A percentile compares a stretch with the other conserved stretches of the same genome.
These are phyloP conservation scores for Hedya salicella DNA, from an alignment of 2,888 invertebrate species.

Conservation along the genomic window DNA sequence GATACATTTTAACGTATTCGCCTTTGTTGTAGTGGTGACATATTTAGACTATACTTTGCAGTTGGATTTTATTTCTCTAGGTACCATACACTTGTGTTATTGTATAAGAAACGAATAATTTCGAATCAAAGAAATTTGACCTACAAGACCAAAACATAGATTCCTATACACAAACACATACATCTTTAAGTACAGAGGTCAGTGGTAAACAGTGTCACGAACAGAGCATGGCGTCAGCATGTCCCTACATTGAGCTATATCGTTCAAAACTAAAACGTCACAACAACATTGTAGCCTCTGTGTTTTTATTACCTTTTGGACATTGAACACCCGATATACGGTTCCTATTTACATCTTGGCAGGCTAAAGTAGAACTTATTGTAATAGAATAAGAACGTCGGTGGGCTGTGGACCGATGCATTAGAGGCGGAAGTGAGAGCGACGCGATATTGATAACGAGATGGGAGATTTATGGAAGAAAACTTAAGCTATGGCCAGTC, in stretches of 20 bases:
- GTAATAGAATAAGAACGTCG: neutral
- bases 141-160: no score
- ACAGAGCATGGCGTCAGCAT: neutral
- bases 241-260: neutral
- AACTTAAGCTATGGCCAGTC: neutral
- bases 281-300: neutral
- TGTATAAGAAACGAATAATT: no score
- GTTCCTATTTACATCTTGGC: slow-evolving; percentile 8
- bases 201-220: neutral
- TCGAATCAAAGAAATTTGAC: no score
- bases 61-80: no score
- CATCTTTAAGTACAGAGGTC: neutral
- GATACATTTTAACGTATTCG: no score
- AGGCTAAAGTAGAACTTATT: neutral
- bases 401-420: slow-evolving; percentile 3
- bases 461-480: slow-evolving; percentile 2
- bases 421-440: slow-evolving; percentile 4
- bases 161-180: neutral
- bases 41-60: no score
- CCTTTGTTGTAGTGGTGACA: no score
- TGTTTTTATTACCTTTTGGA: neutral
- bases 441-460: slow-evolving; percentile 16
- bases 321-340: neutral
- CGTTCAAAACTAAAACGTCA: neutral
- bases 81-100: no score